A percentile compares a stretch with the other conserved stretches of the same genome.
These are phyloP conservation scores for Malacoraja senta DNA, from an alignment of 2,797 vertebrate species.

Conservation along the genomic window DNA sequence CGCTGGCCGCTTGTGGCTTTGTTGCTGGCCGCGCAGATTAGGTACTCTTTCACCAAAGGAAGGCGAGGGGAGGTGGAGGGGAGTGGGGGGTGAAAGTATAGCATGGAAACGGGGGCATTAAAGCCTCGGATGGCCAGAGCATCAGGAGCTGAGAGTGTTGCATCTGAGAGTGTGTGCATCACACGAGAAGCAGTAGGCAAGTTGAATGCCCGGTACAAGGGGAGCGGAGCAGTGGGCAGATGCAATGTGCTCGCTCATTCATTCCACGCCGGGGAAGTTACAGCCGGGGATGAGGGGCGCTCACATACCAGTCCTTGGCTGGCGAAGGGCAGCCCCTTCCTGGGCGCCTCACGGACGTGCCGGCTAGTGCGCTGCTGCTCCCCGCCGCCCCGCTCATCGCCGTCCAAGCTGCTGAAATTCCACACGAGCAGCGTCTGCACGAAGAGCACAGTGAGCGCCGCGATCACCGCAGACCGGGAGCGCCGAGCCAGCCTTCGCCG, in stretches of 20 bases:
- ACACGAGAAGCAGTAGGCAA: background rate
- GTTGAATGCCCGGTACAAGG: background rate
- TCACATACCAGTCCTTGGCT: conserved; percentile 54
- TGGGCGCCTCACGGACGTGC: conserved; percentile 48
- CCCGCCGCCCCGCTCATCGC: conserved; percentile 58
- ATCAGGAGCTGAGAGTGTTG: background rate
- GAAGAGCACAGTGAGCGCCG: conserved; percentile 80
- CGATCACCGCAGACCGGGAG: conserved; percentile 76
- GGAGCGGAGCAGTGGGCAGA: too few species aligned
- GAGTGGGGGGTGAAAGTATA: background rate
- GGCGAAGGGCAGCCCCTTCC: conserved; percentile 46
- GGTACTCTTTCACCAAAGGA: too few species aligned
- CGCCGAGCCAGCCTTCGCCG: conserved; percentile 80
- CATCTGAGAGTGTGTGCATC: background rate
- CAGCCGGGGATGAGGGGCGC: background rate
- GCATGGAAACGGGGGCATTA: background rate
- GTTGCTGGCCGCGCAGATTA: background rate
- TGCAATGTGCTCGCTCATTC: background rate
- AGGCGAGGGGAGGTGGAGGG: background rate
- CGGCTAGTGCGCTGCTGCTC: conserved; percentile 60
- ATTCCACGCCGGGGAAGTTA: background rate
- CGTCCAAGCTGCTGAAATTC: conserved; percentile 88
- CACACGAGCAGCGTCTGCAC: conserved; percentile 84
- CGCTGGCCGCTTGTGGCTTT: background rate
- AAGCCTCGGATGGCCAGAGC: too few species aligned